A percentile compares a stretch with the other conserved stretches of the same genome.
Evolutionary conservation across 1,140 invertebrate genomes (phyloP).

Genomic region (Oscheius sp.): DNA sequence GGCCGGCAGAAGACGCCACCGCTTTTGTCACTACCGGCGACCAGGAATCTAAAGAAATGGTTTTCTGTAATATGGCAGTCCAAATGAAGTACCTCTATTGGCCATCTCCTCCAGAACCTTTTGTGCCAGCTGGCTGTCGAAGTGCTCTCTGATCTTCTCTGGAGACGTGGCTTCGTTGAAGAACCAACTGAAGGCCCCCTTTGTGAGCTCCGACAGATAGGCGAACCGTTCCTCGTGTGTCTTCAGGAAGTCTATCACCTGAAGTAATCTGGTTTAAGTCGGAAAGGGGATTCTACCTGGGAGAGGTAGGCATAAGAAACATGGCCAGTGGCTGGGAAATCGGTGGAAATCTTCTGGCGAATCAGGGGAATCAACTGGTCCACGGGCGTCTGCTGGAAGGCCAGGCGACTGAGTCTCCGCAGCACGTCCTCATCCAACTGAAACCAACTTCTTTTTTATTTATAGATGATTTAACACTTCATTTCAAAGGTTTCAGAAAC

Average conservation of each 20-base stretch:
- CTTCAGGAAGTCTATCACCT: constrained; percentile 45
- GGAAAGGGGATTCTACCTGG: constrained; percentile 6
- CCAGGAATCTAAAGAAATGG: constrained; percentile 4
- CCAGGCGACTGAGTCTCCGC: constrained; percentile 24
- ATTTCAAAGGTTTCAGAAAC: background rate
- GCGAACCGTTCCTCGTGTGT: constrained; percentile 49
- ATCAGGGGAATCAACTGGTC: background rate
- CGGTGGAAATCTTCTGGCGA: background rate
- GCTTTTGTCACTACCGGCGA: constrained; percentile 7
- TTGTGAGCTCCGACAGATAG: constrained; percentile 39
- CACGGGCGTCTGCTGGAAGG: constrained; percentile 21
- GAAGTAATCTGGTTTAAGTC: constrained; percentile 43
- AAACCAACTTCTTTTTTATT: constrained; percentile 19
- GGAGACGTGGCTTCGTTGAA: constrained; percentile 30
- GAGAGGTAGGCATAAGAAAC: background rate
- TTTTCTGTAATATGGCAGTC: background rate
- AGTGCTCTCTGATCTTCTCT: constrained; percentile 24
- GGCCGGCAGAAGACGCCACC: constrained; percentile 18
- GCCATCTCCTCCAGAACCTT: background rate
- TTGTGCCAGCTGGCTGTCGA: background rate
- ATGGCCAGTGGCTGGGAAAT: background rate
- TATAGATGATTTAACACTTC: no score
- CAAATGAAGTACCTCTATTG: background rate
- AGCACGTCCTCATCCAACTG: constrained; percentile 35
- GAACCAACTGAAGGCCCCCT: constrained; percentile 47